Percentiles rank a stretch among this genome's conserved stretches.
Conservation (phyloP, 2,797 vertebrate genomes). For the Poecilia wingei region DNA sequence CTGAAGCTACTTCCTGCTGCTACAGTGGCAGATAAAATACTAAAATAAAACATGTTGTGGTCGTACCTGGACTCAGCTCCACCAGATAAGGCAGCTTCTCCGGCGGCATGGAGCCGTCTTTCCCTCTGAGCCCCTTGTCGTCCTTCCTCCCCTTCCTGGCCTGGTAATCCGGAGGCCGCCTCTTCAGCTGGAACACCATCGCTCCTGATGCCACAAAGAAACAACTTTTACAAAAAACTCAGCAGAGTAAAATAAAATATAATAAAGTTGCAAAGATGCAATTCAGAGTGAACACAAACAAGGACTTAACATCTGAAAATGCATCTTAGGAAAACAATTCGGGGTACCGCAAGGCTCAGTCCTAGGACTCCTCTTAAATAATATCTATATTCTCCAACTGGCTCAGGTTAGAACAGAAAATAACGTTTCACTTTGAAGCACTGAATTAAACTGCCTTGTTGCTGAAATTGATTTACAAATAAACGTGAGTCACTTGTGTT, state of each 20-base stretch:
- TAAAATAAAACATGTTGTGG: not conserved
- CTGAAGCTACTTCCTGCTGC: not conserved
- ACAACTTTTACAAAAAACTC: not conserved
- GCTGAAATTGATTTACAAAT: too few species aligned
- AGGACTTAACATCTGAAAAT: not conserved
- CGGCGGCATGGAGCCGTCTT: slow-evolving; percentile 86
- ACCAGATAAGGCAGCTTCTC: slow-evolving; percentile 97
- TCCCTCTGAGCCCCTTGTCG: slow-evolving; percentile 81
- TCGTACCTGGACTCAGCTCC: slow-evolving; percentile 95
- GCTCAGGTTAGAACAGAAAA: too few species aligned
- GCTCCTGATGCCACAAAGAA: slow-evolving; percentile 75
- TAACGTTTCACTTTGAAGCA: too few species aligned
- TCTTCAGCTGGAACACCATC: slow-evolving; percentile 95
- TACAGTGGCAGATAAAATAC: not conserved
- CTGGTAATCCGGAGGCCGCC: slow-evolving; percentile 88
- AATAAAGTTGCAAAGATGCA: not conserved
- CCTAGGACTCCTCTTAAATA: too few species aligned
- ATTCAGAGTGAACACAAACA: not conserved
- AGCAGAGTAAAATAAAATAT: not conserved
- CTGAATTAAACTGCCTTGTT: too few species aligned
- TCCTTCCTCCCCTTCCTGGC: slow-evolving; percentile 90
- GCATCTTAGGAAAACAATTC: not conserved
- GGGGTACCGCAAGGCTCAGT: too few species aligned
- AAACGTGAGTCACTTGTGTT: not conserved
- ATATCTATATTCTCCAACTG: too few species aligned